phyloP scores from a whole-genome alignment of 2,113 vertebrate genomes.

The Marmota monax region DNA sequence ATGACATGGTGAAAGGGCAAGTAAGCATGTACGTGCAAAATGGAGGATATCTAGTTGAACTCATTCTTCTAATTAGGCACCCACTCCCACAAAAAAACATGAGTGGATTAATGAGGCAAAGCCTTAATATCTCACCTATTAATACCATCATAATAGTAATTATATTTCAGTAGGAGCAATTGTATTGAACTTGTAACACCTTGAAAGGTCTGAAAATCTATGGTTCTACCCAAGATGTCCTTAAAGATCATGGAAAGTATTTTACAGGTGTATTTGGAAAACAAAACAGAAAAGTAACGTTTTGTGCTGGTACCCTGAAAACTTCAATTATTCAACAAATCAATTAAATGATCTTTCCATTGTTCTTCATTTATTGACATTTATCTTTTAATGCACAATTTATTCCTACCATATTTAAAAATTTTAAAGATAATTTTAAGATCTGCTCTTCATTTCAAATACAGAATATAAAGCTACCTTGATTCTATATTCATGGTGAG shows the following conservation, averaged over 20 bases:
- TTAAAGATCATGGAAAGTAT: background rate
- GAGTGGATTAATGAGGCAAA: background rate
- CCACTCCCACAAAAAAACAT: background rate
- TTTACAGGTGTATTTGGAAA: background rate
- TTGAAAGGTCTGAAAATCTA: background rate
- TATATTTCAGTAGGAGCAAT: background rate
- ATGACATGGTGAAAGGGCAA: background rate
- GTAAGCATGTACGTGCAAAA: background rate
- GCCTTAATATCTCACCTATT: background rate
- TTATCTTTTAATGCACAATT: background rate
- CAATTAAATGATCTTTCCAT: background rate
- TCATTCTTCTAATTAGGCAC: background rate
- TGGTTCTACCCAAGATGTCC: background rate
- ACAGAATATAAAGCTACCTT: background rate
- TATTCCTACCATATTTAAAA: background rate
- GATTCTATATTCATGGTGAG: background rate
- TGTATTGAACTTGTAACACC: background rate
- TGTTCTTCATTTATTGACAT: background rate
- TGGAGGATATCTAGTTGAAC: background rate
- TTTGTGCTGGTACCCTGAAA: background rate
- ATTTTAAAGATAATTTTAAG: constrained; percentile 7
- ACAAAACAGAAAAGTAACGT: background rate
- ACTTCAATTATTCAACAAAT: background rate
- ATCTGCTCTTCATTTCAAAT: background rate
- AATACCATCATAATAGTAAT: background rate